Evolutionary conservation across 1,140 invertebrate genomes (phyloP).

Genomic region (Drosophila sucinea): DNA sequence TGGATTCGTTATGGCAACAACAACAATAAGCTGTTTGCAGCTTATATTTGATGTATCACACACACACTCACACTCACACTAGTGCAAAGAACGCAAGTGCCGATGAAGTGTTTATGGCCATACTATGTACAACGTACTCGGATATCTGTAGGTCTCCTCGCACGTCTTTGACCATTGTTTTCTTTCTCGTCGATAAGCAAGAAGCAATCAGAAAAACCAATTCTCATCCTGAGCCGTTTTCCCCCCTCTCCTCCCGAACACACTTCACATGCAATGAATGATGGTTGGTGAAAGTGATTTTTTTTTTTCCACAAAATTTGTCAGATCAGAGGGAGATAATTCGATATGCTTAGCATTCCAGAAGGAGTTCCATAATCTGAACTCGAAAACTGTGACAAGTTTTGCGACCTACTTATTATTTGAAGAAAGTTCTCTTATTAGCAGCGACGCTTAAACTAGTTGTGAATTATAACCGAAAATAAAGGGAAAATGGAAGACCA

Average conservation of each 20-base stretch:
- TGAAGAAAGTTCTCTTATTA: too few relatives aligned
- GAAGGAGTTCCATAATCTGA: too few relatives aligned
- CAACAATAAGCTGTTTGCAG: constrained; percentile 51
- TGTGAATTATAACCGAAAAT: too few relatives aligned
- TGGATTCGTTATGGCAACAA: constrained; percentile 7
- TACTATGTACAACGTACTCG: neutral
- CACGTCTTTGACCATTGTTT: constrained; percentile 25
- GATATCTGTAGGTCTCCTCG: neutral
- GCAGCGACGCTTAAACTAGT: too few relatives aligned
- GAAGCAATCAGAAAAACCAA: neutral
- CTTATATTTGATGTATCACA: constrained; percentile 62
- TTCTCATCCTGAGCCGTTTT: neutral
- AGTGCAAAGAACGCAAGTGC: constrained; percentile 38
- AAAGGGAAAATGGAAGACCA: too few relatives aligned
- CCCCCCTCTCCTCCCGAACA: neutral
- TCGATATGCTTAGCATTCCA: too few relatives aligned
- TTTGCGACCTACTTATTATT: too few relatives aligned
- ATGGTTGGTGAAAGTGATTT: constrained; percentile 11
- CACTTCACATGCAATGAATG: neutral
- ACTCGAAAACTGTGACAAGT: too few relatives aligned
- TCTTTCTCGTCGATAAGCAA: neutral
- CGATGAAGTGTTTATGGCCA: constrained; percentile 74
- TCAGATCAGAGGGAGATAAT: too few relatives aligned
- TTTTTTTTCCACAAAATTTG: too few relatives aligned
- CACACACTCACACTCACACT: constrained; percentile 3